phyloP scores from a whole-genome alignment of 2,888 invertebrate genomes.

The Amphipyra tragopoginis region DNA sequence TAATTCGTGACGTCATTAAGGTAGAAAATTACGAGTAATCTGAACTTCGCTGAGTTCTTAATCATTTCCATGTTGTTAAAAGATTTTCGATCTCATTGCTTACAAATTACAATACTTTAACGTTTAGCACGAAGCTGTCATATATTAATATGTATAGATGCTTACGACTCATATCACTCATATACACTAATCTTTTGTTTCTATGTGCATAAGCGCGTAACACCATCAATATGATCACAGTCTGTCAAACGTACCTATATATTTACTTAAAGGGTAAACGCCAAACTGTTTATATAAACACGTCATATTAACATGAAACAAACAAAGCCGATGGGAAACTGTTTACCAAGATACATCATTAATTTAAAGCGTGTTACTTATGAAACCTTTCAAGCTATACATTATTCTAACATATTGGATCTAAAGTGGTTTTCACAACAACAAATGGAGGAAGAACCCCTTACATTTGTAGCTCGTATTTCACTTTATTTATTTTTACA shows the following conservation, averaged over 20 bases:
- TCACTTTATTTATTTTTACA: constrained; percentile 58
- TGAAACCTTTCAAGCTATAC: constrained; percentile 44
- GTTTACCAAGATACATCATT: constrained; percentile 31
- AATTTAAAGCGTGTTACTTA: constrained; percentile 40
- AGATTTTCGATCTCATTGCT: no score
- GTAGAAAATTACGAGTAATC: not conserved
- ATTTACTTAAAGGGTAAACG: not conserved
- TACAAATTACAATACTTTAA: no score
- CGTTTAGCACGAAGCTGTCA: no score
- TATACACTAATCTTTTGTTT: no score
- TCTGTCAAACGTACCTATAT: not conserved
- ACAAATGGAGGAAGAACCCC: constrained; percentile 49
- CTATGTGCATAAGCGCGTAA: not conserved
- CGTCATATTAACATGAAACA: constrained; percentile 26
- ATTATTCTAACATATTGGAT: constrained; percentile 47
- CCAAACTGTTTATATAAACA: not conserved
- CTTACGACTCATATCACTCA: no score
- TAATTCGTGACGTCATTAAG: constrained; percentile 18
- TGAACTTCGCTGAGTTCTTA: no score
- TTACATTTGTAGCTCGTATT: constrained; percentile 56
- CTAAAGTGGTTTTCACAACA: constrained; percentile 53
- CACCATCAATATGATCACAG: not conserved
- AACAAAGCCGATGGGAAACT: constrained; percentile 24
- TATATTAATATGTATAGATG: no score
- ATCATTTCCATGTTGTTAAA: no score